These are phyloP conservation scores for Rhinoptilus africanus DNA, from an alignment of 2,113 vertebrate genomes.

Conservation along the genomic window DNA sequence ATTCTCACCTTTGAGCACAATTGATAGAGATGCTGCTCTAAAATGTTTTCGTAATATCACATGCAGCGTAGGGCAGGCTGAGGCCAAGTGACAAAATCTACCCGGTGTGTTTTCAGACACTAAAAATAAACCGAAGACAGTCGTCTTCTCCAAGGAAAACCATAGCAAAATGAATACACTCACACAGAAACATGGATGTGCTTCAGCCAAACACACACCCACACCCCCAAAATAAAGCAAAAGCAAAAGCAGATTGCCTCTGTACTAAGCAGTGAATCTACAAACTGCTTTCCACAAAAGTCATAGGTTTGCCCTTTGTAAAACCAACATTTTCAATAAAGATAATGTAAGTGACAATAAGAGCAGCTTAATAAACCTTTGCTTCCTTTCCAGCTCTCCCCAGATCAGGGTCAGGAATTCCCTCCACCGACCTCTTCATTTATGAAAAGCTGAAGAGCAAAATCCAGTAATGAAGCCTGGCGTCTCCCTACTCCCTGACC, in stretches of 20 bases:
- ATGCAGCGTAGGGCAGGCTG: neutral
- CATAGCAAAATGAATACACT: neutral
- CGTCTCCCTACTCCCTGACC: neutral
- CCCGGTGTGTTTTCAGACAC: neutral
- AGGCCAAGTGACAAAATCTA: neutral
- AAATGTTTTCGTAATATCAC: neutral
- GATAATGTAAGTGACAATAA: neutral
- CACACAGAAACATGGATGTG: neutral
- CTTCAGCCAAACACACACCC: neutral
- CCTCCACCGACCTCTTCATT: neutral
- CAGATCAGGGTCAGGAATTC: neutral
- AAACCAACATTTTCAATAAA: neutral
- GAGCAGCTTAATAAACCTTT: neutral
- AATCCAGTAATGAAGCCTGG: neutral
- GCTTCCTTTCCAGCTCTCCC: neutral
- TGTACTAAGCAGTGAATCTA: fast-evolving
- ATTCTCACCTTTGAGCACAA: neutral
- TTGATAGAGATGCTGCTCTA: neutral
- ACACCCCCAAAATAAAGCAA: neutral
- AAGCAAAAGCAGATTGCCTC: neutral
- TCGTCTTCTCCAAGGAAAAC: neutral
- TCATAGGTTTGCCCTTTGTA: neutral
- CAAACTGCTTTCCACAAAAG: neutral
- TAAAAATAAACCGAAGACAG: neutral
- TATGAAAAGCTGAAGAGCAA: neutral